Evolutionary conservation across 1,140 invertebrate species (phyloP).

Genomic region (Conopomorpha cramerella): DNA sequence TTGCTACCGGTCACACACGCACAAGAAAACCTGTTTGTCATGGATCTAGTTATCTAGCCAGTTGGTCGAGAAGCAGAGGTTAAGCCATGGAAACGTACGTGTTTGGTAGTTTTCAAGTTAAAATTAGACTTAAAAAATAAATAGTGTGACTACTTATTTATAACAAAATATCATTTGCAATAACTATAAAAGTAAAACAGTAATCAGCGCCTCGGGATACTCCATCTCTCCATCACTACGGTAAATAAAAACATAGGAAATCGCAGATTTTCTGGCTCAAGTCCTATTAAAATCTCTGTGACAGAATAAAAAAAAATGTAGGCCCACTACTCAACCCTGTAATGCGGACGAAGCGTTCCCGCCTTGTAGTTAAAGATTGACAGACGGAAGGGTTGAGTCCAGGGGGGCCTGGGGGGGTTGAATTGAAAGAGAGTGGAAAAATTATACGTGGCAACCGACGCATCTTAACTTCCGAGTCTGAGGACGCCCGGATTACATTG

Average conservation of each 20-base stretch:
- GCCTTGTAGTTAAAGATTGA: conserved; percentile 56
- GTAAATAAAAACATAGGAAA: conserved; percentile 44
- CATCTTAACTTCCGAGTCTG: conserved; percentile 56
- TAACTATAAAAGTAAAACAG: no score
- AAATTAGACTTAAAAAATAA: no score
- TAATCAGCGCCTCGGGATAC: neutral
- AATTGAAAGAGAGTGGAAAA: conserved; percentile 55
- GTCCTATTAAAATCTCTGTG: conserved; percentile 37
- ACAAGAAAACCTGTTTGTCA: no score
- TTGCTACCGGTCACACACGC: no score
- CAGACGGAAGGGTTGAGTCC: conserved; percentile 47
- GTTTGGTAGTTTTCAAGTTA: no score
- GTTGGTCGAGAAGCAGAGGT: no score
- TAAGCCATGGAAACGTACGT: no score
- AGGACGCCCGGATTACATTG: no score
- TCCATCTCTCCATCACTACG: conserved; percentile 8
- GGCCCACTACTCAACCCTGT: conserved; percentile 42
- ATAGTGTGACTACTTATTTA: no score
- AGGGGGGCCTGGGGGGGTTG: conserved; percentile 24
- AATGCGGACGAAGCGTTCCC: conserved; percentile 24
- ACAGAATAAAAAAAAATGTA: conserved; percentile 32
- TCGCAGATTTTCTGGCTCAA: conserved; percentile 27
- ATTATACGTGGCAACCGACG: conserved; percentile 56
- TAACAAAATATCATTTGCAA: no score
- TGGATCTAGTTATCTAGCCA: no score